Evolutionary conservation across 2,797 vertebrate genomes (phyloP), one percentile per base, ranked within the genome.

Genomic region (Coreius guichenoti): DNA sequence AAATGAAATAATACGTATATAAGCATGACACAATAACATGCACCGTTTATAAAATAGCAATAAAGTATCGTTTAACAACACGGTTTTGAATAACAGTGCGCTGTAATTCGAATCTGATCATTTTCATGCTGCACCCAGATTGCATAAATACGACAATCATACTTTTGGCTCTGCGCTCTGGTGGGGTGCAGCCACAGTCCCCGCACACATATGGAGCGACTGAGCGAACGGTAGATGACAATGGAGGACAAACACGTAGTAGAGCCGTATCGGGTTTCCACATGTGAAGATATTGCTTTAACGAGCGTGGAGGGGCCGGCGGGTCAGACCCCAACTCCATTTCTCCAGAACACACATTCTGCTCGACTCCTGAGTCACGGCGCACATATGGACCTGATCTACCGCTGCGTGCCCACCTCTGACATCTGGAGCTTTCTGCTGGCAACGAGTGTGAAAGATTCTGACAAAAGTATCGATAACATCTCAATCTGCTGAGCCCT

Each of bases 391-490:
- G 82, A 63, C 36, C 84, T 80, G 76, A 88, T 86, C 80, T 85
- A 58, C 65, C 31, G 65, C 80, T 69, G 81, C 75, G n/a, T 83
- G 69, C 43, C 69, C 80, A 86, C 49, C 33, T 80, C 84, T 83
- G 68, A 88, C 87, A 83, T 76, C 87, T 83, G 81, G 68, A 74
- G 84, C 84, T 76, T 79, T 56, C 51, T 61, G 51, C 83, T 72
- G 75, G 47, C 77, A 80, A 47, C 21, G 16, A 74, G 69, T 74
- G 84, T 67, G 84, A 85, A 73, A 73, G 69, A 85, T 65, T 80
- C 45, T 51, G 84, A 85, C 77, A 63, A 72, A 84, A 63, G 36
- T 80, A 85, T 79, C 76, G 49, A 85, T 70, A 80, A 51, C 83
- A 85, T 85, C 83, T 85, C 67, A 61, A 85, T 85, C 76, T 58